Base-by-base conservation (phyloP, 1,140 invertebrate species). In the Elysia chlorotica region DNA sequence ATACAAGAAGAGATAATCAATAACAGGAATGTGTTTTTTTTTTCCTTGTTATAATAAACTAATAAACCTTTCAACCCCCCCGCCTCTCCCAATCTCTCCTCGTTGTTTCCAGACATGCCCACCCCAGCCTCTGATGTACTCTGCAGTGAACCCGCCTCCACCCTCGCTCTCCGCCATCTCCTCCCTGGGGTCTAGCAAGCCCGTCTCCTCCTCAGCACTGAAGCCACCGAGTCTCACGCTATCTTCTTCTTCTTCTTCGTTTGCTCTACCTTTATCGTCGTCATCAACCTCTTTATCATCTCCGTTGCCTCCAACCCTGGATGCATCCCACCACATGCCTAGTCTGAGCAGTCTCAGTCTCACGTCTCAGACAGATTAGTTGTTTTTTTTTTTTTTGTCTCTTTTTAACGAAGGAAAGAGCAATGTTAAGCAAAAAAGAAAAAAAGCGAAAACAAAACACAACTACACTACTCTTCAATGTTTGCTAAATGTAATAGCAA, bases 121-220 rank as follows among this genome's bases (percentile, higher is more conserved):
- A n/a, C 48, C 61, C 1, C 74, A 75, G 63, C 68, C 63, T 25
- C 23, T 75, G 53, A 53, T 75, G 69, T 75, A 75, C 56, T 75
- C 74, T 0, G 57, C 72, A 31, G 74, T 75, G 25, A 54, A 70
- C 53, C 69, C 74, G 30, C 69, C 74, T 5, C 71, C 63, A 25
- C 41, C 71, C 2, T 37, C 33, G 25, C 48, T 37, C 31, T 41
- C 65, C 19, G 57, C 21, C 0, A 48, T 62, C 35, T 56, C 54
- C 36, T 66, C 65, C 31, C n/a, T 57, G n/a, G 48, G 6, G 19
- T n/a, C 56, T 57, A 28, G 28, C 19, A 10, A 48, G 41, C 41
- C 10, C 10, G 41, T 48, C 41, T n/a, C n/a, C n/a, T n/a, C n/a
- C 28, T 59, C 56, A 62, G 5, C 17, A 2, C 19, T 28, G 57